Evolutionary conservation across 1,140 invertebrate genomes (phyloP), one percentile per base, ranked within the genome.

Genomic region (Lordiphosa stackelbergi): DNA sequence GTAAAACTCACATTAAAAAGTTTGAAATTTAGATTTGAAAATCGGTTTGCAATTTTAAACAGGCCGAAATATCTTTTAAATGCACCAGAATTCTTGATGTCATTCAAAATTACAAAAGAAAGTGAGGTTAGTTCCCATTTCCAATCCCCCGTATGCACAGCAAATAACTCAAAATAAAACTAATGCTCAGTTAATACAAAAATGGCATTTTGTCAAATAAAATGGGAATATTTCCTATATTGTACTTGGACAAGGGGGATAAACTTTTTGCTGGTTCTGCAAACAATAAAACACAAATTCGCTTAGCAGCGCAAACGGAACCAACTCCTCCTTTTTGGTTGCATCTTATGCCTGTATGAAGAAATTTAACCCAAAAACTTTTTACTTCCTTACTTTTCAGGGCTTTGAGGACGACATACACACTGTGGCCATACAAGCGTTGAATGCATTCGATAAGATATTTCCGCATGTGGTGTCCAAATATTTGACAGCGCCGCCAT

Each of bases 331-430:
- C 54, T 58, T 58, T 66, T 43, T 43, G 46, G 36, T 35, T 43
- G 34, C 40, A 45, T 62, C 55, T 53, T 56, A 49, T 72, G 68
- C 53, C 73, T 60, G 64, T 69, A 79, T 68, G 60, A 66, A 81
- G 70, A 79, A 74, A 81, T 74, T 81, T 74, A 54, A 57, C 47
- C 41, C 24, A 61, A 69, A 72, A 75, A 54, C 53, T 68, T 75
- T 72, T 40, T 65, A 8, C 43, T 55, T 54, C 63, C 16, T 47
- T 41, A 52, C 45, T 65, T 61, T 83, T 83, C 73, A 93, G 92
- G 91, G 92, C 48, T 83, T 94, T 51, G 86, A 91, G 69, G 92
- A 93, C 78, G 90, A 92, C 69, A 88, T 87, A 61, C 86, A 88
- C 61, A 88, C 87, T 65, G 87, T 88, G 73, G 78, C 87, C 66